phyloP scores from a whole-genome alignment of 2,797 vertebrate genomes.

The Valencia hispanica region DNA sequence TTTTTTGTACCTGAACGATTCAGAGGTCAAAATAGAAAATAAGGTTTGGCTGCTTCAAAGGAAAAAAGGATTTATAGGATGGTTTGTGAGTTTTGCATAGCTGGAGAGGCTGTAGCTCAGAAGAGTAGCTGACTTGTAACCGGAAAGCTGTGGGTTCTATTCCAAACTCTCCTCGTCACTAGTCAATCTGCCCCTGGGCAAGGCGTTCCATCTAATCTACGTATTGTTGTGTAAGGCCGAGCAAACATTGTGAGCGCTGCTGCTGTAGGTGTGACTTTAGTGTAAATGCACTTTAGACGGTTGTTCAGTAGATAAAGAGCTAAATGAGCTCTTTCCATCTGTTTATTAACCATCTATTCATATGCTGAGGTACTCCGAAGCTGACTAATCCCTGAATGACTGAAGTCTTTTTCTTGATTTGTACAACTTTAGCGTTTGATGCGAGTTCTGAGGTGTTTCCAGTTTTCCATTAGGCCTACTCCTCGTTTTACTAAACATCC shows the following conservation, averaged over 20 bases:
- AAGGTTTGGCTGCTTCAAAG: not conserved
- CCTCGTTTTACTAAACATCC: not conserved
- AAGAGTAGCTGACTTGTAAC: not conserved
- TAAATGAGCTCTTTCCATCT: not conserved
- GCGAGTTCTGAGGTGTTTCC: not conserved
- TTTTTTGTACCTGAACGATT: constrained; percentile 5
- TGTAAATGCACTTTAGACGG: no score
- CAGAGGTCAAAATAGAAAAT: not conserved
- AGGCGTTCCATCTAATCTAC: not conserved
- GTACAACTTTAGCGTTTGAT: not conserved
- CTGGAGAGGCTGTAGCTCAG: not conserved
- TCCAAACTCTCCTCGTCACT: not conserved
- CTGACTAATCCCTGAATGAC: no score
- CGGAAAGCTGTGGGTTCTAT: no score
- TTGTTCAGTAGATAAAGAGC: no score
- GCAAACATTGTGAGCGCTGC: not conserved
- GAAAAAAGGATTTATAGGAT: not conserved
- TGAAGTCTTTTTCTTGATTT: not conserved
- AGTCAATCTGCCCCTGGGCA: not conserved
- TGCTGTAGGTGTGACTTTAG: no score
- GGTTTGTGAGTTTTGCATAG: not conserved
- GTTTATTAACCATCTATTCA: no score
- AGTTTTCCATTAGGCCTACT: not conserved
- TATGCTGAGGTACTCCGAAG: no score
- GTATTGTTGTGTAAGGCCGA: not conserved